Percentiles rank a stretch among this genome's conserved stretches.
Conservation (phyloP, 2,113 vertebrate species). For the Bos indicus region DNA sequence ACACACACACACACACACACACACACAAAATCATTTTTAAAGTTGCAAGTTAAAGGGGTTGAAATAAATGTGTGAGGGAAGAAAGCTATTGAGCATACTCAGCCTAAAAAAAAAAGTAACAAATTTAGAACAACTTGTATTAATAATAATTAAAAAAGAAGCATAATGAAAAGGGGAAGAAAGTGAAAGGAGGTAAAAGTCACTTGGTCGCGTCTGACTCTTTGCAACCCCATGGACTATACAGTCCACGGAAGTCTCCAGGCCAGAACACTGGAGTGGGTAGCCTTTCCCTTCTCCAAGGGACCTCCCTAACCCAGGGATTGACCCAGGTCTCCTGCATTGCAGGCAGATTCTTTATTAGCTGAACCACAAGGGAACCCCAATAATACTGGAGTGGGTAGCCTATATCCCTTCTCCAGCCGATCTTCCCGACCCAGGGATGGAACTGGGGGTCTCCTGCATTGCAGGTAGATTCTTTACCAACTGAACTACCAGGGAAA, state of each 20-base stretch:
- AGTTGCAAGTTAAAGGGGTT: neutral
- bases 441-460: neutral
- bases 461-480: neutral
- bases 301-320: neutral
- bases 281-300: neutral
- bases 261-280: neutral
- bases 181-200: neutral
- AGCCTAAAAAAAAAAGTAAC: neutral
- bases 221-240: neutral
- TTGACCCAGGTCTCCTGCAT: neutral
- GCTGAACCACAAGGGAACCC: neutral
- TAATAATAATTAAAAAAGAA: slow-evolving; percentile 53
- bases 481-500: neutral
- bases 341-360: neutral
- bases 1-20: neutral
- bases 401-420: neutral
- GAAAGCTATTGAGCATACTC: neutral
- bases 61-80: slow-evolving; percentile 28
- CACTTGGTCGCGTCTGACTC: accelerated
- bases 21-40: neutral
- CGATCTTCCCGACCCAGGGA: neutral
- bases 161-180: slow-evolving; percentile 28
- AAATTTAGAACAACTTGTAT: neutral
- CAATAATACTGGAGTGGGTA: neutral
- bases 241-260: neutral